Evolutionary conservation across 2,113 vertebrate species (phyloP).

Genomic region (Phaethon lepturus): DNA sequence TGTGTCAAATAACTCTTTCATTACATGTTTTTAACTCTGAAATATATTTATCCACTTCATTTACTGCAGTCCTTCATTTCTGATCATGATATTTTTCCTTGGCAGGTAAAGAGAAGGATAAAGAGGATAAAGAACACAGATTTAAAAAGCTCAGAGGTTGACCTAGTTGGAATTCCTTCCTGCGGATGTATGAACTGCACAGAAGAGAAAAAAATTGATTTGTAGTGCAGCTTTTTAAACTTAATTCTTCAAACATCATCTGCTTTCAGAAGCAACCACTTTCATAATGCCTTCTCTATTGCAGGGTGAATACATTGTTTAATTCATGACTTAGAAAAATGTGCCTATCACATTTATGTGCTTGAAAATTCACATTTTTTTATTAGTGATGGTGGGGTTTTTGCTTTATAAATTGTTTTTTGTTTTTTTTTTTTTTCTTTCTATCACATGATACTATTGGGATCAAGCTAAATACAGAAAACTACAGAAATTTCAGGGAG

Average conservation of each 20-base stretch:
- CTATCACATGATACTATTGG: not conserved
- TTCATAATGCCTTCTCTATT: not conserved
- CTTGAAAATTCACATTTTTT: not conserved
- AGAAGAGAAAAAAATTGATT: not conserved
- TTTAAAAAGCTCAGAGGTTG: not conserved
- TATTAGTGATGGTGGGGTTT: fast-evolving
- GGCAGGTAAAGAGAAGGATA: not conserved
- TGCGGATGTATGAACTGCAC: not conserved
- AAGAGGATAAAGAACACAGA: not conserved
- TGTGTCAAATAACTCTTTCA: not conserved
- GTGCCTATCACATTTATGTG: not conserved
- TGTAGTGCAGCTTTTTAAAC: not conserved
- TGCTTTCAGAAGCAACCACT: not conserved
- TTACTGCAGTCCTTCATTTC: not conserved
- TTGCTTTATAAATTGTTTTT: not conserved
- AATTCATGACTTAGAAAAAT: not conserved
- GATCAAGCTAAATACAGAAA: not conserved
- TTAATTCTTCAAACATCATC: not conserved
- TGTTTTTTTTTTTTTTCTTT: fast-evolving
- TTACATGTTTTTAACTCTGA: not conserved
- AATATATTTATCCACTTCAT: not conserved
- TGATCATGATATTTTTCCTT: not conserved
- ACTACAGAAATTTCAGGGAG: not conserved
- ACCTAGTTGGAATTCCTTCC: not conserved
- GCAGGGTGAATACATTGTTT: not conserved